phyloP scores from a whole-genome alignment of 1,140 invertebrate species.

The Arion vulgaris region DNA sequence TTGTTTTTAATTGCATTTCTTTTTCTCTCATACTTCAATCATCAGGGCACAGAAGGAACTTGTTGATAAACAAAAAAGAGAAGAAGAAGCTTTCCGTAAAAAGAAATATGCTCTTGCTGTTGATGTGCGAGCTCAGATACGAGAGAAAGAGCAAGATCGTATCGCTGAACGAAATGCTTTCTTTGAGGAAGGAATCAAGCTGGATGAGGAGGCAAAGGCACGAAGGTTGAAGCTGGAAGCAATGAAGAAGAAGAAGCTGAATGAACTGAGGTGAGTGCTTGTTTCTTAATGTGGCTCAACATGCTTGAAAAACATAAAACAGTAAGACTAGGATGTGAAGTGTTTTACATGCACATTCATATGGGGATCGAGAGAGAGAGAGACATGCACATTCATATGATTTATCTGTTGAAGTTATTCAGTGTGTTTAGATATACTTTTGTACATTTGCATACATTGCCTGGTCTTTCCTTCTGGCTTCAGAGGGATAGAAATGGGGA shows the following conservation, averaged over 20 bases:
- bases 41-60: constrained; percentile 72
- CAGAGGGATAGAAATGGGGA: no score
- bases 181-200: constrained; percentile 72
- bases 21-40: no score
- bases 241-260: constrained; percentile 71
- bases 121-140: constrained; percentile 70
- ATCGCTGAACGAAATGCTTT: constrained; percentile 69
- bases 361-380: no score
- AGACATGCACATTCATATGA: no score
- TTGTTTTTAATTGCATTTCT: no score
- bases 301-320: no score
- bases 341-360: no score
- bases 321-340: no score
- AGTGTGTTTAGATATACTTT: no score
- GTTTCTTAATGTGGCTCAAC: not conserved
- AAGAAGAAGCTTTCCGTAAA: constrained; percentile 59
- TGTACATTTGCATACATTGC: no score
- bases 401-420: no score
- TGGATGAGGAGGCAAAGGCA: constrained; percentile 70
- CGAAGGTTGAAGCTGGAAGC: constrained; percentile 69
- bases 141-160: constrained; percentile 69
- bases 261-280: constrained; percentile 67
- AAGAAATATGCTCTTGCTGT: constrained; percentile 63
- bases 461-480: no score
- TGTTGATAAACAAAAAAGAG: constrained; percentile 70